A percentile compares a stretch with the other conserved stretches of the same genome.
Evolutionary conservation across 30 jellyfish, hydroid and myxozoan species (phyloP).

Genomic region (Aurelia aurita): DNA sequence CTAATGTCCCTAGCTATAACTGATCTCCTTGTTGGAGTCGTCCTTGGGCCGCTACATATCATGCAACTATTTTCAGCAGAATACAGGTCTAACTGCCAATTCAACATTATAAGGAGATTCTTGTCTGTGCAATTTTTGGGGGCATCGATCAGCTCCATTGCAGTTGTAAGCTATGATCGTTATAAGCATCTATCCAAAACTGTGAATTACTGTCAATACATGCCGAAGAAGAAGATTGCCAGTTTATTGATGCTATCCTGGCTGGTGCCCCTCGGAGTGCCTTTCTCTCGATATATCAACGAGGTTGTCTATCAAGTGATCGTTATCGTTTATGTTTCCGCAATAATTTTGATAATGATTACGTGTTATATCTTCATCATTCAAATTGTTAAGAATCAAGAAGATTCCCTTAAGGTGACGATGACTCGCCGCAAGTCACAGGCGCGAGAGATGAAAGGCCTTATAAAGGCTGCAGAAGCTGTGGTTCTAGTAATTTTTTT

Average conservation of each 20-base stretch:
- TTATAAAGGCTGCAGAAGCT: no score
- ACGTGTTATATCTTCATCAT: not conserved
- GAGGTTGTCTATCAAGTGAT: not conserved
- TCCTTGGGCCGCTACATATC: slow-evolving; percentile 26
- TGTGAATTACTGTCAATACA: slow-evolving; percentile 17
- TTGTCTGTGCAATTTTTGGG: slow-evolving; percentile 45
- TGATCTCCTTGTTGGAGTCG: slow-evolving; percentile 63
- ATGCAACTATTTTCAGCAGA: slow-evolving; percentile 22
- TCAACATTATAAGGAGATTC: slow-evolving; percentile 42
- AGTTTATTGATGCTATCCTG: slow-evolving; percentile 31
- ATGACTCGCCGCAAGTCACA: no score
- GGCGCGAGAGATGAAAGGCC: no score
- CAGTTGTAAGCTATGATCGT: slow-evolving; percentile 61
- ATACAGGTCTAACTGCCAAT: slow-evolving; percentile 13
- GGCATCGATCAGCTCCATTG: slow-evolving; percentile 61
- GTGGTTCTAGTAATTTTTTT: not conserved
- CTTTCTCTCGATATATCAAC: not conserved
- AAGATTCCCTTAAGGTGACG: no score
- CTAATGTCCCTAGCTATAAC: slow-evolving; percentile 64
- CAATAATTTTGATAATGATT: not conserved
- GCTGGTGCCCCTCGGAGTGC: slow-evolving; percentile 38
- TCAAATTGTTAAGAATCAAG: no score
- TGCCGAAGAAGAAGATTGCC: slow-evolving; percentile 26
- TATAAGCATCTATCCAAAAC: slow-evolving; percentile 38
- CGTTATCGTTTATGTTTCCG: not conserved